Evolutionary conservation across 2,797 vertebrate species (phyloP).

Genomic region (Caiman crocodilus): DNA sequence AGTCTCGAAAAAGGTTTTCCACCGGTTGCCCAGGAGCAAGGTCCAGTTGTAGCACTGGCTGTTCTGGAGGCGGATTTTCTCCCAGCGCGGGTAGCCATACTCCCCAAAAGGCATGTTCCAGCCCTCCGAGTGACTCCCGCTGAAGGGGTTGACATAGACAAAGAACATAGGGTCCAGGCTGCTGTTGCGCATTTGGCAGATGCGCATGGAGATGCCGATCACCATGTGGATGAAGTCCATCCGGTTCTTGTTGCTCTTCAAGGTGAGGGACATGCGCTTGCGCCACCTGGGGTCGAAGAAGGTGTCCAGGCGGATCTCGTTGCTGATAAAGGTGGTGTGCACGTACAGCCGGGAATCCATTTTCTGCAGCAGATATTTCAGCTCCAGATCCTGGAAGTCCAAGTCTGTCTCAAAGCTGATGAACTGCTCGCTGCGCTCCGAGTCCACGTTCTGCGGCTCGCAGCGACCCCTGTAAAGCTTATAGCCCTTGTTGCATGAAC

Average conservation of each 20-base stretch:
- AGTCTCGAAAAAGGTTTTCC: slow-evolving; percentile 99
- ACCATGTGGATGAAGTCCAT: slow-evolving; percentile 99
- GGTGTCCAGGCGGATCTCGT: slow-evolving; percentile 98
- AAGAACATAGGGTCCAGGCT: slow-evolving; percentile 99
- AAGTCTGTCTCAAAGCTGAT: slow-evolving; percentile 99
- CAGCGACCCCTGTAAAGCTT: slow-evolving; percentile 97
- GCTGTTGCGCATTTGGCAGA: slow-evolving; percentile 99
- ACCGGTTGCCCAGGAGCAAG: slow-evolving; percentile 95
- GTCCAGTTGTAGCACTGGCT: slow-evolving; percentile 99
- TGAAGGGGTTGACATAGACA: slow-evolving; percentile 98
- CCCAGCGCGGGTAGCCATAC: slow-evolving; percentile 97
- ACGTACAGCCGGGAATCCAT: slow-evolving; percentile 98
- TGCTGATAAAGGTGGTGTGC: slow-evolving; percentile 99
- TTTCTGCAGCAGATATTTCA: slow-evolving; percentile 98
- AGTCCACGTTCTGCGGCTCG: slow-evolving; percentile 99
- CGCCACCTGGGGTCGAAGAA: slow-evolving; percentile 99
- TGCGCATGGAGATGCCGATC: slow-evolving; percentile 97
- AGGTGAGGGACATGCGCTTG: slow-evolving; percentile 98
- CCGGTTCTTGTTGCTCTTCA: slow-evolving; percentile 99
- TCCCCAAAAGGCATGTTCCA: slow-evolving; percentile 99
- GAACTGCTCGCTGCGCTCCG: slow-evolving; percentile 98
- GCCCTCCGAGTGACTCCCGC: slow-evolving; percentile 97
- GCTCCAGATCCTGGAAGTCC: slow-evolving; percentile 98
- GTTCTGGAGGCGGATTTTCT: slow-evolving; percentile 95
- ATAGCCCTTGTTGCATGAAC: slow-evolving; percentile 99